Evolutionary conservation across 2,113 vertebrate genomes (phyloP), one percentile per base, ranked within the genome.

Genomic region (Catharus bicknelli): DNA sequence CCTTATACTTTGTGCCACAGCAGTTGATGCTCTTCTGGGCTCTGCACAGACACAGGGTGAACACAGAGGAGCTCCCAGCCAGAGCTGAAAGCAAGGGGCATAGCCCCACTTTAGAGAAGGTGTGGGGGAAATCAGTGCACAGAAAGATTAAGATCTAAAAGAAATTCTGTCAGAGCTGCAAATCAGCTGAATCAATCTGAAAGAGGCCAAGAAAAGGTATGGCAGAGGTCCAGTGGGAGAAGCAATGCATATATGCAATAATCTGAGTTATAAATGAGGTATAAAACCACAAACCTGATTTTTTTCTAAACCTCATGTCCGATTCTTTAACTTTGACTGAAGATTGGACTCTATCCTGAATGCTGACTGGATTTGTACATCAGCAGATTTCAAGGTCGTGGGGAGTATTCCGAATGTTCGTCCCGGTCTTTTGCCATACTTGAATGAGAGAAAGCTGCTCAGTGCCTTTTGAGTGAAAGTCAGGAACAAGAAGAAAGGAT

Each of bases 171-270:
- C 64, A 82, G 61, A 91, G 40, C 57, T 8, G 2, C 5, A 25
- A 83, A 83, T 90, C 79, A 90, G 76, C 89, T 92, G 86, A 87
- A 94, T 87, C 48, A 84, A 48, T 75, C 30, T 59, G 40, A 32
- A 59, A 45, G 82, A 88, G 75, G 92, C 90, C 88, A 90, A 93
- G 68, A 55, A 87, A 94, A 87, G 78, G 87, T 82, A 62, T 80
- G 78, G 89, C 94, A 80, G n/a, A 53, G 30, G 68, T 82, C 87
- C 91, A 92, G 4, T 27, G 43, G 34, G 83, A 62, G 67, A 87
- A 94, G 66, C 42, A 42, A 75, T 11, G 36, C 64, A 64, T 82
- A 13, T 47, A 54, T 81, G 57, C 79, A 80, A 93, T 94, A 91
- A 77, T 42, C 67, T 47, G 66, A 94, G 78, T 83, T 92, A 70